A percentile compares a stretch with the other conserved stretches of the same genome.
Evolutionary conservation across 2,113 vertebrate genomes (phyloP).

Genomic region (Glaucidium brasilianum): DNA sequence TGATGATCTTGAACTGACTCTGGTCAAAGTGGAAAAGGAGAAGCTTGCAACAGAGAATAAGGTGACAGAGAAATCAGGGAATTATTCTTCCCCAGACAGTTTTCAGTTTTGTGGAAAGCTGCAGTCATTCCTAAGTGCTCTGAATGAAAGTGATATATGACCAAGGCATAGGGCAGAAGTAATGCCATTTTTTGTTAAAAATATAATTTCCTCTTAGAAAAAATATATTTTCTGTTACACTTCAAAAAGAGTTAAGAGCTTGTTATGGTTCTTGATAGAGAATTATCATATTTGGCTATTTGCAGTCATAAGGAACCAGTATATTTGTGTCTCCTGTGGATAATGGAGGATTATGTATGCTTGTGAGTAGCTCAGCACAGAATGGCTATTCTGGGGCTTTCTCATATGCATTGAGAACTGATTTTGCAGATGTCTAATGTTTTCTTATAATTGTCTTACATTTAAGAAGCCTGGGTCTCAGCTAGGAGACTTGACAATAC

Average conservation of each 20-base stretch:
- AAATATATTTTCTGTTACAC: not conserved
- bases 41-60: slow-evolving; percentile 86
- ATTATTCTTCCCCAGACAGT: not conserved
- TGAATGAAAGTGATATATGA: not conserved
- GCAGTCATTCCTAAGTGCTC: not conserved
- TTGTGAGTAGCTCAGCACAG: not conserved
- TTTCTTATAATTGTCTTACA: not conserved
- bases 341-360: not conserved
- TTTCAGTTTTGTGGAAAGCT: not conserved
- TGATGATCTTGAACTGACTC: slow-evolving; percentile 82
- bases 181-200: not conserved
- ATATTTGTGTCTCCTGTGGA: not conserved
- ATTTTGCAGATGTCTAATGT: not conserved
- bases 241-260: not conserved
- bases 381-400: not conserved
- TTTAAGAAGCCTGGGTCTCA: not conserved
- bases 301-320: not conserved
- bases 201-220: not conserved
- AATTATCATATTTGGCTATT: not conserved
- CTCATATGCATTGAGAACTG: not conserved
- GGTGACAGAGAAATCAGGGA: slow-evolving; percentile 30
- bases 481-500: not conserved
- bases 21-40: slow-evolving; percentile 84
- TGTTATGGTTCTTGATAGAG: not conserved
- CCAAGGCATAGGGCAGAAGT: not conserved